Percentiles rank a stretch among this genome's conserved stretches.
These are phyloP conservation scores for Montipora cactus DNA, from an alignment of 64 coral and sea anemone genomes.

Conservation along the genomic window DNA sequence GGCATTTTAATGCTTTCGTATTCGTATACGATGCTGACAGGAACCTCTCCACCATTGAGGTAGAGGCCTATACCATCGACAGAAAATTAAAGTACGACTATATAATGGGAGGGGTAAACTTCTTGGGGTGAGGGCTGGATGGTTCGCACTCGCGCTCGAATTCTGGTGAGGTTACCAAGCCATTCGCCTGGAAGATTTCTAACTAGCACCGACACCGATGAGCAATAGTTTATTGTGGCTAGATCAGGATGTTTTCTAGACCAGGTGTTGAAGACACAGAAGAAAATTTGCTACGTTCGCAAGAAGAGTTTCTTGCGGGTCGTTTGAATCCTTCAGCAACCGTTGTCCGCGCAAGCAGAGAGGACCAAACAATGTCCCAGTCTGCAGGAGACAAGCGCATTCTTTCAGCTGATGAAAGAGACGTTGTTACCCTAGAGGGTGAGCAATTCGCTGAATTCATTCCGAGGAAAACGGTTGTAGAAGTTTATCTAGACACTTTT, in stretches of 20 bases:
- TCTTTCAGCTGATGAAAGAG: not conserved
- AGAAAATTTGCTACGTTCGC: constrained; percentile 36
- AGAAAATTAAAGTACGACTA: too few relatives aligned
- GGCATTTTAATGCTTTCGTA: too few relatives aligned
- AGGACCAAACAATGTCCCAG: not conserved
- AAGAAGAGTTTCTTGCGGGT: constrained; percentile 54
- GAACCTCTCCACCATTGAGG: too few relatives aligned
- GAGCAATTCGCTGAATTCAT: not conserved
- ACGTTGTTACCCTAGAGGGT: not conserved
- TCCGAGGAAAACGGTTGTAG: not conserved
- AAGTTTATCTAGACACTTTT: not conserved
- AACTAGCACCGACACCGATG: too few relatives aligned
- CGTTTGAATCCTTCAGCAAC: constrained; percentile 35
- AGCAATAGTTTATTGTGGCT: too few relatives aligned
- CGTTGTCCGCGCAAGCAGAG: constrained; percentile 1
- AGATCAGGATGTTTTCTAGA: constrained; percentile 33
- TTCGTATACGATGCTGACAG: too few relatives aligned
- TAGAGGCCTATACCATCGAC: too few relatives aligned
- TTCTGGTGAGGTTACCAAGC: not conserved
- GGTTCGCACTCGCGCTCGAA: too few relatives aligned
- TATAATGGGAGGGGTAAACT: too few relatives aligned
- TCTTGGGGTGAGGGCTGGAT: too few relatives aligned
- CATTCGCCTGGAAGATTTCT: not conserved
- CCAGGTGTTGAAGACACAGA: constrained; percentile 42
- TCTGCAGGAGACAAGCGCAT: not conserved